Conservation (phyloP, 2,797 vertebrate genomes). For the Borostomias antarcticus region DNA sequence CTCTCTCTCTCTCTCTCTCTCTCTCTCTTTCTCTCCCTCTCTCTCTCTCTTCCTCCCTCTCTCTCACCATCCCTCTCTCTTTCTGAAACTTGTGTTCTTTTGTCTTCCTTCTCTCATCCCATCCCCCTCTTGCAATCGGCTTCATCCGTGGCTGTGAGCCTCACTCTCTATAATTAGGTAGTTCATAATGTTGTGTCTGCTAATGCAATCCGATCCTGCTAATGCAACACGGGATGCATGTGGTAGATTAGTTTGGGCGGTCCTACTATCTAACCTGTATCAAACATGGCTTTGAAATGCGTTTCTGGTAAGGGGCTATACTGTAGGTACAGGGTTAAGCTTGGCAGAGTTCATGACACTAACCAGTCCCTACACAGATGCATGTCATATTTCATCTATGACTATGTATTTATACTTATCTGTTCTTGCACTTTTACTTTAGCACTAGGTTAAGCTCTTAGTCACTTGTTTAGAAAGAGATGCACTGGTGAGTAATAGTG, state of each 20-base stretch:
- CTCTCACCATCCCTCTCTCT: not conserved
- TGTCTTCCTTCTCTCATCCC: not conserved
- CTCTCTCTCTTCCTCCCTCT: not conserved
- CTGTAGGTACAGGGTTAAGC: not conserved
- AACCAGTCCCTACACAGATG: not conserved
- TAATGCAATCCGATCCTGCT: not conserved
- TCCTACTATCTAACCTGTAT: too few relatives aligned
- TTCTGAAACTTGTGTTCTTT: not conserved
- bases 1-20: not conserved
- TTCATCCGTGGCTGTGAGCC: not conserved
- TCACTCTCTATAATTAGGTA: not conserved
- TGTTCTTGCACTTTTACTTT: too few relatives aligned
- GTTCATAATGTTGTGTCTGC: not conserved
- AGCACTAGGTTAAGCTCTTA: too few relatives aligned
- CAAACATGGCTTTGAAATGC: too few relatives aligned
- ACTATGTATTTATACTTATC: too few relatives aligned
- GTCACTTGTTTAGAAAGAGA: too few relatives aligned
- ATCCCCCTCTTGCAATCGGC: not conserved
- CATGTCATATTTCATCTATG: too few relatives aligned
- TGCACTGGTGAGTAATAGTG: too few relatives aligned
- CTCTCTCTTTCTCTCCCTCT: not conserved
- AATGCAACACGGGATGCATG: too few relatives aligned
- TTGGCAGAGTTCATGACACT: not conserved
- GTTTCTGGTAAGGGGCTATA: not conserved
- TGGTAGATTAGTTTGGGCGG: constrained; percentile 1